Base-by-base conservation (phyloP, 2,888 invertebrate genomes). In the Silvanus unidentatus region DNA sequence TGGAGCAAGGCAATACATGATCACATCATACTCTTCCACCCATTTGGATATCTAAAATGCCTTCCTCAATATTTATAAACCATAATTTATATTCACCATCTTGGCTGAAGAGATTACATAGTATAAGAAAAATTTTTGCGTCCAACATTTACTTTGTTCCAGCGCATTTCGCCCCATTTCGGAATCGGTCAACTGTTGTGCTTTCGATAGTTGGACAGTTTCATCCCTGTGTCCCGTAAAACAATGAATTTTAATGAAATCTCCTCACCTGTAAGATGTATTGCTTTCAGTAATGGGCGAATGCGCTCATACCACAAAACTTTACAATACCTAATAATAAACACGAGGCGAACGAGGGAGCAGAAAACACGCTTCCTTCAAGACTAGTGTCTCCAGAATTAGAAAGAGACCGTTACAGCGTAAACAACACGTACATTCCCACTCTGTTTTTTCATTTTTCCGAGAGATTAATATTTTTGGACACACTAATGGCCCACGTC, bases 401-500 rank as follows among this genome's bases (percentile, higher is more conserved):
- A 22, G 22, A 22, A 22, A 22, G 22, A 22, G 22, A 22, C 22
- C 22, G 8, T 22, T 5, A 5, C 22, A 22, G 22, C 56, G 59
- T 60, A 62, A 62, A 62, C 62, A 61, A 58, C 60, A 60, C 61
- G 59, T 61, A 58, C 56, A 55, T 59, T 56, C 52, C 57, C 49
- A 52, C 54, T 47, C 58, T 59, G 64, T 68, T 69, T 70, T 68
- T 68, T 69, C 66, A 65, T 69, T 70, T 69, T 69, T 70, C 67
- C 67, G 60, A 64, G 71, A 73, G 72, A 73, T 73, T 73, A 73
- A 73, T 73, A 73, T 73, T 73, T 73, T 72, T 60, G 71, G 73
- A 73, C 73, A 72, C 71, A 69, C 71, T 73, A 73, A 73, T 73
- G 72, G 72, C 67, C 68, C 68, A 70, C 71, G 72, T 73, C 73